Conservation (phyloP, 1,140 invertebrate species). For the Antheraea mylitta region DNA sequence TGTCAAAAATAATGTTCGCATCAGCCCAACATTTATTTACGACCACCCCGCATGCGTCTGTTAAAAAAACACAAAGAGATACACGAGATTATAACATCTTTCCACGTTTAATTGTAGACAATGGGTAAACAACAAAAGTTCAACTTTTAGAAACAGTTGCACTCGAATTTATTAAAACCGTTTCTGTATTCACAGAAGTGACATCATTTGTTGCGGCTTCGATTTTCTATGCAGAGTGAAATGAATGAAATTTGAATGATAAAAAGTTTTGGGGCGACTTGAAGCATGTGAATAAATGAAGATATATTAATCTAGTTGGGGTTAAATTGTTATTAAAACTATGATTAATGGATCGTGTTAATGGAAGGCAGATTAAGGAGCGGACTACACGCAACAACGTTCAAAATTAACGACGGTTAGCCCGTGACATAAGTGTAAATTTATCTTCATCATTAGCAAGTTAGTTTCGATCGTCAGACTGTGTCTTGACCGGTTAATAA, state of each 20-base stretch:
- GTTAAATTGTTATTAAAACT: slow-evolving; percentile 78
- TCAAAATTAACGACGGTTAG: slow-evolving; percentile 58
- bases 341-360: slow-evolving; percentile 73
- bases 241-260: slow-evolving; percentile 63
- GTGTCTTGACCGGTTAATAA: slow-evolving; percentile 26
- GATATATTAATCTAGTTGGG: slow-evolving; percentile 76
- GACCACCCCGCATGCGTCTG: slow-evolving; percentile 65
- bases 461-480: slow-evolving; percentile 50
- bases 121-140: slow-evolving; percentile 69
- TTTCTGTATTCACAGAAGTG: slow-evolving; percentile 33
- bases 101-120: slow-evolving; percentile 74
- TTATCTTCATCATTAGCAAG: slow-evolving; percentile 68
- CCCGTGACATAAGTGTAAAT: slow-evolving; percentile 60
- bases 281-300: slow-evolving; percentile 65
- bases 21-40: slow-evolving; percentile 53
- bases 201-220: slow-evolving; percentile 53
- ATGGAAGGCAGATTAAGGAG: slow-evolving; percentile 70
- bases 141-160: slow-evolving; percentile 62
- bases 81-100: slow-evolving; percentile 71
- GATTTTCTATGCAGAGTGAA: slow-evolving; percentile 44
- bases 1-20: slow-evolving; percentile 58
- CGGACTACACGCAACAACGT: slow-evolving; percentile 55
- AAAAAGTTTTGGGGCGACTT: slow-evolving; percentile 55
- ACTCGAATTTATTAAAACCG: slow-evolving; percentile 49
- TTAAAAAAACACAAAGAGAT: slow-evolving; percentile 68